phyloP scores from a whole-genome alignment of 2,888 invertebrate genomes.

The Adelphocoris suturalis region DNA sequence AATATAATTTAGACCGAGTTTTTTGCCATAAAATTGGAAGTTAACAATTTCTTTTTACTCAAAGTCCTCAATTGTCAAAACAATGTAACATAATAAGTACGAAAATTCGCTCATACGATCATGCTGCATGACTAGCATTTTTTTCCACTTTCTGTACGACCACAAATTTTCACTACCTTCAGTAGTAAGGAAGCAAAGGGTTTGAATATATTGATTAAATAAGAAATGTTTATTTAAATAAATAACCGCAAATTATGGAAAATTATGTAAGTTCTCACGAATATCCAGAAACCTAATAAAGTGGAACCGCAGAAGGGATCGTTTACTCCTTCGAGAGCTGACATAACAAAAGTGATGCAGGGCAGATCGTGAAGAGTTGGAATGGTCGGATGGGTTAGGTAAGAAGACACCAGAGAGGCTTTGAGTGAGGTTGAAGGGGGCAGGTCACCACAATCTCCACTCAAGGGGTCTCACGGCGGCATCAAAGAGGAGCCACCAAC shows the following conservation, averaged over 20 bases:
- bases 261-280: neutral
- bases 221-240: neutral
- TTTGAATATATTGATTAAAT: too few species aligned
- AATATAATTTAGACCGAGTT: too few species aligned
- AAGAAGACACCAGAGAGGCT: neutral
- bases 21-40: too few species aligned
- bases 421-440: slow-evolving; percentile 42
- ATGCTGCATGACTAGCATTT: too few species aligned
- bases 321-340: slow-evolving; percentile 6
- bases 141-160: too few species aligned
- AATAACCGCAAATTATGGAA: neutral
- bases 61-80: too few species aligned
- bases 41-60: too few species aligned
- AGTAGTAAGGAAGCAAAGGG: too few species aligned
- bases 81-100: too few species aligned
- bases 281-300: neutral
- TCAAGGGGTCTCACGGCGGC: slow-evolving; percentile 61
- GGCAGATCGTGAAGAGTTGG: slow-evolving; percentile 37
- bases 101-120: too few species aligned
- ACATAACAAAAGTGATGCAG: slow-evolving; percentile 38
- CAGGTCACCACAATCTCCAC: slow-evolving; percentile 15
- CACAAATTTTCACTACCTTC: too few species aligned
- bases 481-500: slow-evolving; percentile 67
- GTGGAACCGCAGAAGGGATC: neutral
- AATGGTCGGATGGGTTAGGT: slow-evolving; percentile 31